phyloP scores from a whole-genome alignment of 1,140 invertebrate genomes.

The Diuraphis noxia region DNA sequence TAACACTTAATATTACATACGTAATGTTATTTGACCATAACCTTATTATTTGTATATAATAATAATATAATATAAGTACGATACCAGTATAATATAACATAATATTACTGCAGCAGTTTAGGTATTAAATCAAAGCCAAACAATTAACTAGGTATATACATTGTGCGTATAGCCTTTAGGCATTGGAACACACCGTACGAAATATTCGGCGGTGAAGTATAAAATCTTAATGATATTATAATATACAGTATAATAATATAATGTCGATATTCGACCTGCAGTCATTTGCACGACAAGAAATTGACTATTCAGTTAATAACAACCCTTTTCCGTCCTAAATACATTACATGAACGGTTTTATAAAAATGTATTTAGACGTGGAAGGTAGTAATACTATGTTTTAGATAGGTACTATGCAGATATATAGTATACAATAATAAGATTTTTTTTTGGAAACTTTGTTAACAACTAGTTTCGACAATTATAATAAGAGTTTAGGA shows the following conservation, averaged over 20 bases:
- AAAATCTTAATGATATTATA: background rate
- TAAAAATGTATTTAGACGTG: background rate
- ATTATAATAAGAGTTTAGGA: background rate
- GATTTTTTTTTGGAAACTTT: too few relatives aligned
- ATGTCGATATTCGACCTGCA: background rate
- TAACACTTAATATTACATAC: background rate
- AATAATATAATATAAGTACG: background rate
- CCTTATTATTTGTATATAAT: conserved; percentile 32
- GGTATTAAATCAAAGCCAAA: background rate
- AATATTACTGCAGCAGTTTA: background rate
- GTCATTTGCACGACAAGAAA: background rate
- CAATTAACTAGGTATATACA: background rate
- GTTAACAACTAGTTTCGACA: too few relatives aligned
- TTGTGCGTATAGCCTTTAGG: background rate
- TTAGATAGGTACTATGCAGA: too few relatives aligned
- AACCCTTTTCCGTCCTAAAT: background rate
- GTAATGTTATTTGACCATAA: background rate
- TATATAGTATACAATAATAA: too few relatives aligned
- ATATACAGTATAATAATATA: background rate
- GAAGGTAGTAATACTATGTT: background rate
- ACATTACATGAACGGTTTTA: background rate
- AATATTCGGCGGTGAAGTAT: background rate
- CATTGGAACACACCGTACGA: background rate
- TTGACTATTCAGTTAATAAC: background rate
- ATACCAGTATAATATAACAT: background rate